Conservation (phyloP, 2,797 vertebrate genomes). For the Pipistrellus pipistrellus region DNA sequence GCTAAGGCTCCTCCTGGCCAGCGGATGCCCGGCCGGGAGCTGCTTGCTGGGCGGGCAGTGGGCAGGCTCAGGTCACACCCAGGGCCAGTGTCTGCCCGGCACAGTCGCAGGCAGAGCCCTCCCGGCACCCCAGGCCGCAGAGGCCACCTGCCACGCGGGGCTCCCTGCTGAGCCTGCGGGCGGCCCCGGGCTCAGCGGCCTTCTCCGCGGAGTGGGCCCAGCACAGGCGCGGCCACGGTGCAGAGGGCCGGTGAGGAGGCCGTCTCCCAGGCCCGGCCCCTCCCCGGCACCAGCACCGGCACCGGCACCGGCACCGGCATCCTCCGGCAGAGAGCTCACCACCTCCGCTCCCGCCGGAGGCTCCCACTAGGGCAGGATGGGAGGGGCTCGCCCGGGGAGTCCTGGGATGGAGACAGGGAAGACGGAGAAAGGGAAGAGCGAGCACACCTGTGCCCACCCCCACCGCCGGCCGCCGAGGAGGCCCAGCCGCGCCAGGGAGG, state of each 20-base stretch:
- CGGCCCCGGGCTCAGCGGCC: neutral
- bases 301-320: neutral
- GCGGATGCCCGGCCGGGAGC: fast-evolving
- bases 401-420: neutral
- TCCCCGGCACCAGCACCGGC: neutral
- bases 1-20: neutral
- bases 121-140: neutral
- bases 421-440: neutral
- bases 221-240: fast-evolving
- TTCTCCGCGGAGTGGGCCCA: fast-evolving
- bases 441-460: conserved; percentile 82
- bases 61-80: neutral
- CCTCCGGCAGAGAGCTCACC: neutral
- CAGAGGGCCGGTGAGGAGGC: fast-evolving
- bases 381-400: neutral
- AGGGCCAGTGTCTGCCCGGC: fast-evolving
- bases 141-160: neutral
- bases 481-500: conserved; percentile 67
- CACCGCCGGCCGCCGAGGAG: conserved; percentile 49
- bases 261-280: neutral
- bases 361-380: neutral
- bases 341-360: fast-evolving
- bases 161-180: neutral
- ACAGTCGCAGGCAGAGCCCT: fast-evolving
- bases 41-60: neutral